Conservation (phyloP, 2,113 vertebrate species). For the Gopherus flavomarginatus region DNA sequence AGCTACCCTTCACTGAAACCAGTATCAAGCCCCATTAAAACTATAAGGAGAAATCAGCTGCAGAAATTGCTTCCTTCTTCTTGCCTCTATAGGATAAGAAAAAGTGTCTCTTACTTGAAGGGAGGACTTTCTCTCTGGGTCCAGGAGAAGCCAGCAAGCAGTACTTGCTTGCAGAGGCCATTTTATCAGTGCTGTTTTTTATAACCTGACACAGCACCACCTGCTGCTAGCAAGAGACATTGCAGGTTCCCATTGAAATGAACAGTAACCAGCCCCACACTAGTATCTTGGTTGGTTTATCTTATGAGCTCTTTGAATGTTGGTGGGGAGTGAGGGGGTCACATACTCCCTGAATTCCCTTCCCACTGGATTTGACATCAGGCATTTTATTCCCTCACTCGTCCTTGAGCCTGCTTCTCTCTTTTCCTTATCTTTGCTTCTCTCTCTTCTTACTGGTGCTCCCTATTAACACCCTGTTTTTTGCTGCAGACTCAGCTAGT, state of each 20-base stretch:
- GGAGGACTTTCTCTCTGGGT: neutral
- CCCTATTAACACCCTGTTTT: neutral
- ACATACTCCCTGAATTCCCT: neutral
- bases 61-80: accelerated
- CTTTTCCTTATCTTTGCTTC: neutral
- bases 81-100: neutral
- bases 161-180: neutral
- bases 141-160: neutral
- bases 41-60: neutral
- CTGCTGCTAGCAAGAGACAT: neutral
- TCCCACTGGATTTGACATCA: no score
- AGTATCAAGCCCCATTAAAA: constrained; percentile 17
- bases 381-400: no score
- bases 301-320: neutral
- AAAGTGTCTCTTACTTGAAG: neutral
- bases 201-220: neutral
- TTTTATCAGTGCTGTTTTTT: neutral
- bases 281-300: neutral
- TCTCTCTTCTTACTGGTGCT: neutral
- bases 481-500: neutral
- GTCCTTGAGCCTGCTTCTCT: neutral
- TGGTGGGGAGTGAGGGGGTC: neutral
- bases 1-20: neutral
- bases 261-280: neutral
- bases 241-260: neutral